A percentile compares a stretch with the other conserved stretches of the same genome.
phyloP scores from a whole-genome alignment of 37 sponge, comb jelly and placozoan species.

The Spongilla lacustris region DNA sequence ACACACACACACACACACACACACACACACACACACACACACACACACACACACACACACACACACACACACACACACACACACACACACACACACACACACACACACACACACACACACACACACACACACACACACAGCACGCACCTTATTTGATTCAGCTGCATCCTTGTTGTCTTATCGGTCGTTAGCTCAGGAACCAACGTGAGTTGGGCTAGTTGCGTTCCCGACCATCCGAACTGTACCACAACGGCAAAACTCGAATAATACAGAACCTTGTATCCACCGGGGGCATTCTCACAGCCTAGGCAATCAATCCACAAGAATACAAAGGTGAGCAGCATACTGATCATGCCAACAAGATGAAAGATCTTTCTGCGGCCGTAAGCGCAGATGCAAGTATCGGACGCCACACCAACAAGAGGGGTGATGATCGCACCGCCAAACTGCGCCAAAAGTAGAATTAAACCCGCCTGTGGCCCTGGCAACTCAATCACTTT shows the following conservation, averaged over 20 bases:
- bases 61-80: no score
- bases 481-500: slow-evolving; percentile 64
- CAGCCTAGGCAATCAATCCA: slow-evolving; percentile 87
- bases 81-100: no score
- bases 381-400: slow-evolving; percentile 49
- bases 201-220: slow-evolving; percentile 89
- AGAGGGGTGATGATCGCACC: slow-evolving; percentile 85
- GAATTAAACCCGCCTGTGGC: slow-evolving; percentile 64
- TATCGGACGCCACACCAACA: slow-evolving; percentile 77
- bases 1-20: no score
- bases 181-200: slow-evolving; percentile 84
- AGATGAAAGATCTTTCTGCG: slow-evolving; percentile 89
- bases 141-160: slow-evolving; percentile 89
- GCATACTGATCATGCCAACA: slow-evolving; percentile 70
- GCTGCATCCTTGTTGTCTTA: slow-evolving; percentile 68
- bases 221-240: slow-evolving; percentile 93
- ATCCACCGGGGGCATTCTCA: slow-evolving; percentile 14
- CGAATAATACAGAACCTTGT: slow-evolving; percentile 70
- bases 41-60: no score
- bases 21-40: no score
- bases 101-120: no score
- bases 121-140: neutral
- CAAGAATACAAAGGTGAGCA: slow-evolving; percentile 75
- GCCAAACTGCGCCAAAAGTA: slow-evolving; percentile 87
- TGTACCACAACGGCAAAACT: slow-evolving; percentile 87